These are phyloP conservation scores for Akabosia matsudoensis DNA, from an alignment of 1,140 invertebrate species.

Conservation along the genomic window DNA sequence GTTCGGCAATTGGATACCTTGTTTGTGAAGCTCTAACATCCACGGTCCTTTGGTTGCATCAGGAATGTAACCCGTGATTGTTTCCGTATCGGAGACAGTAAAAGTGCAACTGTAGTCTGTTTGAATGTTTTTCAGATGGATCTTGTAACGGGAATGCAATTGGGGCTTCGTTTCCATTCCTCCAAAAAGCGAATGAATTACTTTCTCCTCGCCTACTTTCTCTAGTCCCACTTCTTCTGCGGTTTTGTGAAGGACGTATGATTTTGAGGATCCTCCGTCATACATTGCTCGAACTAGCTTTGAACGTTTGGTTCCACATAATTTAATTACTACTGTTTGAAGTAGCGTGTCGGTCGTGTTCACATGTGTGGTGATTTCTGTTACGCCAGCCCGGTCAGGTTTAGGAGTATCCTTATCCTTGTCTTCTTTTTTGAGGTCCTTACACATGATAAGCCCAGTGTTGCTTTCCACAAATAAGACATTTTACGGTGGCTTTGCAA, in stretches of 20 bases:
- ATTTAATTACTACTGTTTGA: background rate
- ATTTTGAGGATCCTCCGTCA: background rate
- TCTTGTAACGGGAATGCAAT: background rate
- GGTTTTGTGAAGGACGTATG: background rate
- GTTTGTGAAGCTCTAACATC: background rate
- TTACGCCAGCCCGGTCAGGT: background rate
- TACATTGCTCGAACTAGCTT: background rate
- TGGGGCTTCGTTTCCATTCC: background rate
- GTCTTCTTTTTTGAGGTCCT: background rate
- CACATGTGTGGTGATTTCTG: background rate
- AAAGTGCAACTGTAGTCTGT: background rate
- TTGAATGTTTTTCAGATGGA: background rate
- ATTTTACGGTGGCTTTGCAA: too few relatives aligned
- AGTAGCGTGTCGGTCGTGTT: background rate
- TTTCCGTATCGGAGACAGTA: background rate
- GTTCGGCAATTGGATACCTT: background rate
- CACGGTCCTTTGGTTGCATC: background rate
- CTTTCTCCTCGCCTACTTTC: background rate
- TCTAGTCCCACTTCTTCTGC: background rate
- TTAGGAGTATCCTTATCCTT: background rate
- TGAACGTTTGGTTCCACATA: background rate
- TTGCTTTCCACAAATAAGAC: background rate
- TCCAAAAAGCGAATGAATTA: background rate
- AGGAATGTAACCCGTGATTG: background rate
- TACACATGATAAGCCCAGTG: background rate